A percentile compares a stretch with the other conserved stretches of the same genome.
phyloP scores from a whole-genome alignment of 2,797 vertebrate species.

The Acestrorhynchus altus region DNA sequence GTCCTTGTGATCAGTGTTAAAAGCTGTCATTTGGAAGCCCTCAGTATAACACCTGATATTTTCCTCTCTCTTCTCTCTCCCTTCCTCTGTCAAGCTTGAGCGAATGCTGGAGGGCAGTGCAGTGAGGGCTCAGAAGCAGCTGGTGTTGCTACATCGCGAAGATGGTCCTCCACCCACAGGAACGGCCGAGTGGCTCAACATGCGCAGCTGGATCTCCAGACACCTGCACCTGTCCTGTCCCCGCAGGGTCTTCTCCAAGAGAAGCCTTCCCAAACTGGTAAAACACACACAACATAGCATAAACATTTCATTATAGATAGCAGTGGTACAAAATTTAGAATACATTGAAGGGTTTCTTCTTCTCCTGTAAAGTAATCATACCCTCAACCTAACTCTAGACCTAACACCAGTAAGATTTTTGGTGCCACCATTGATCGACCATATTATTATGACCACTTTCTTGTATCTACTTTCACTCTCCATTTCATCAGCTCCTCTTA shows the following conservation, averaged over 20 bases:
- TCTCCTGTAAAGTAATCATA: no score
- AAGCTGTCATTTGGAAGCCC: background rate
- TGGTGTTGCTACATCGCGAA: slow-evolving; percentile 89
- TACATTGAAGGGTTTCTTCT: no score
- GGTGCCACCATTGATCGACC: no score
- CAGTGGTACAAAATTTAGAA: no score
- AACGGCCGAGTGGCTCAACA: slow-evolving; percentile 94
- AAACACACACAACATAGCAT: background rate
- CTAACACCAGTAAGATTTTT: no score
- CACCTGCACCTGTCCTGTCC: slow-evolving; percentile 94
- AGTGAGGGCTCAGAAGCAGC: slow-evolving; percentile 92
- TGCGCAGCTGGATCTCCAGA: slow-evolving; percentile 93
- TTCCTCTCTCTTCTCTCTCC: background rate
- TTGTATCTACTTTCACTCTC: no score
- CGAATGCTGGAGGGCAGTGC: slow-evolving; percentile 90
- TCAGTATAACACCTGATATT: background rate
- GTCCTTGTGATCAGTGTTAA: background rate
- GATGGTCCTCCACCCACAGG: slow-evolving; percentile 86
- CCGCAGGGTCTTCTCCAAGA: slow-evolving; percentile 88
- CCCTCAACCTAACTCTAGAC: no score
- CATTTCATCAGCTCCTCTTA: no score
- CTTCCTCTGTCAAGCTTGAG: slow-evolving; percentile 80
- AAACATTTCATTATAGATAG: background rate
- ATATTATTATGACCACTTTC: no score
- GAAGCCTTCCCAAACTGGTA: slow-evolving; percentile 72